Conservation (phyloP, 2,888 invertebrate genomes). For the Stenotaenia linearis region DNA sequence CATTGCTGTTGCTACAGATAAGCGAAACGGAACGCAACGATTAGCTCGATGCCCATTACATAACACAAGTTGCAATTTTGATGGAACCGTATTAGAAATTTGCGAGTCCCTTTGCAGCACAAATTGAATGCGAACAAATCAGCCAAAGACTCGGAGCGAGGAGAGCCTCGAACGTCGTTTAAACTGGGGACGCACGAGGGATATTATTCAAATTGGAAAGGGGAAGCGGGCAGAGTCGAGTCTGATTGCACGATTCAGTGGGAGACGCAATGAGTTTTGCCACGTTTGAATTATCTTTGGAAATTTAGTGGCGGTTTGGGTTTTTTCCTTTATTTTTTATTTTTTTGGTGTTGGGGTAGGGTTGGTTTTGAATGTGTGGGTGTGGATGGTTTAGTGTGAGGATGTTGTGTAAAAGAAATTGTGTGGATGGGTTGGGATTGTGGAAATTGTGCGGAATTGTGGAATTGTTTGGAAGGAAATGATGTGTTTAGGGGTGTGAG, state of each 20-base stretch:
- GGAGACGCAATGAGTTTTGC: too few species aligned
- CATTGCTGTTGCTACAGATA: slow-evolving; percentile 12
- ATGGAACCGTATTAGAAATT: background rate
- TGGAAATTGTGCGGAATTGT: too few species aligned
- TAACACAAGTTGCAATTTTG: background rate
- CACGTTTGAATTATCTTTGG: too few species aligned
- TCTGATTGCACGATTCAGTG: background rate
- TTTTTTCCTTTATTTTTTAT: too few species aligned
- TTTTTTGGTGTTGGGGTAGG: too few species aligned
- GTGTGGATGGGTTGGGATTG: too few species aligned
- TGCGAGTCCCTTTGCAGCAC: background rate
- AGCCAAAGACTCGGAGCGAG: background rate
- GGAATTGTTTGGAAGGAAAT: too few species aligned
- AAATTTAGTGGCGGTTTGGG: too few species aligned
- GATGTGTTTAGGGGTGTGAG: too few species aligned
- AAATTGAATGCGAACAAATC: background rate
- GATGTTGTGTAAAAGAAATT: too few species aligned
- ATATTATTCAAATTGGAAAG: background rate
- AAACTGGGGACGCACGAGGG: background rate
- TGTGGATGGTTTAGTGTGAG: too few species aligned
- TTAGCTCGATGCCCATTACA: slow-evolving; percentile 2
- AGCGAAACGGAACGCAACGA: slow-evolving; percentile 17
- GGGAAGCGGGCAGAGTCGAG: background rate
- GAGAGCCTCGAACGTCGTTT: background rate
- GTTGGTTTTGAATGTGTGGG: too few species aligned